Evolutionary conservation across 1,140 invertebrate genomes (phyloP).

Genomic region (Protaetia brevitarsis): DNA sequence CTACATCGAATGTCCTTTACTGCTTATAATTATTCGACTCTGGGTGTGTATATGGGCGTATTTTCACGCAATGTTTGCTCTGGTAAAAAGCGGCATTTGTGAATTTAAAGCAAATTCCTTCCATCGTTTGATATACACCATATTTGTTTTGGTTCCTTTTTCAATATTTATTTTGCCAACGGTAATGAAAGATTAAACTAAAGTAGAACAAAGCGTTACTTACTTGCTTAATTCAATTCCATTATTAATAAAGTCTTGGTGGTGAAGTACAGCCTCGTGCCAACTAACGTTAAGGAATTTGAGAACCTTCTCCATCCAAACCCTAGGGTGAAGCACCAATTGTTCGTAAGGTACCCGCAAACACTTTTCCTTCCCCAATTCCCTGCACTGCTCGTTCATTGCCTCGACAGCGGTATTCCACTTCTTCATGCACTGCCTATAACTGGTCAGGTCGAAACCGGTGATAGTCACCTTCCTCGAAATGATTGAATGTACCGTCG

Average conservation of each 20-base stretch:
- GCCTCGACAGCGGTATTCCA: constrained; percentile 94
- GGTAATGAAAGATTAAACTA: no score
- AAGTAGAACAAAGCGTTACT: no score
- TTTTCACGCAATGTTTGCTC: no score
- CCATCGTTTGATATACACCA: no score
- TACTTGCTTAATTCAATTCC: constrained; percentile 92
- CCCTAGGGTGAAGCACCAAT: constrained; percentile 87
- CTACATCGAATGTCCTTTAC: no score
- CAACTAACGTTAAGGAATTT: constrained; percentile 90
- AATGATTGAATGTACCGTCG: constrained; percentile 96
- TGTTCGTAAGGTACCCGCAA: constrained; percentile 92
- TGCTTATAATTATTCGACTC: no score
- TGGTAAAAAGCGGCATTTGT: no score
- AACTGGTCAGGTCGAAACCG: constrained; percentile 92
- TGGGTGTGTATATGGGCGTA: no score
- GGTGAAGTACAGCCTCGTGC: constrained; percentile 94
- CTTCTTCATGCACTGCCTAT: constrained; percentile 89
- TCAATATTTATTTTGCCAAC: no score
- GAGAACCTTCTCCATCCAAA: constrained; percentile 87
- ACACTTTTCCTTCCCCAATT: constrained; percentile 80
- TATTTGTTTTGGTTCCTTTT: no score
- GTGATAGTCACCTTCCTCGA: constrained; percentile 90
- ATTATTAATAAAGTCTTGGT: constrained; percentile 95
- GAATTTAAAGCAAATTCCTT: no score
- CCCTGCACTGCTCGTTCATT: constrained; percentile 92